Conservation (phyloP, 2,113 vertebrate species). For the Collichthys lucidus region DNA sequence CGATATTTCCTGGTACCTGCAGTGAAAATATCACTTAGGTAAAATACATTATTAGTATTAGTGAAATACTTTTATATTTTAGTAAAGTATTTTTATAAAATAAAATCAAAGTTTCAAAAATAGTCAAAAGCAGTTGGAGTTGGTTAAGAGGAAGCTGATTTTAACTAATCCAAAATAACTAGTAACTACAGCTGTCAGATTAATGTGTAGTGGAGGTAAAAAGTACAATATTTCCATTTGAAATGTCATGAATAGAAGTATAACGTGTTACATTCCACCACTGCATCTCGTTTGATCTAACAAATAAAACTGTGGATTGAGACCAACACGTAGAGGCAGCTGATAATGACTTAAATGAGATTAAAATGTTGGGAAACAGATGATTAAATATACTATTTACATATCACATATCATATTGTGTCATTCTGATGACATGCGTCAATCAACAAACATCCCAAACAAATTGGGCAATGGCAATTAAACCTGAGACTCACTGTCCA, state of each 20-base stretch:
- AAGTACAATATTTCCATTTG: neutral
- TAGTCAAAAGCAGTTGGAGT: neutral
- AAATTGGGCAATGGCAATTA: neutral
- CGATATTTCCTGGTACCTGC: too few relatives aligned
- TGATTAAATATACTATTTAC: neutral
- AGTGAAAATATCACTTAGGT: neutral
- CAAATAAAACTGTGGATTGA: neutral
- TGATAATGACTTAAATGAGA: neutral
- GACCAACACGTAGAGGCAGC: too few relatives aligned
- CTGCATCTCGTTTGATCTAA: neutral
- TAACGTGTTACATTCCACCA: neutral
- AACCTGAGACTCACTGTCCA: constrained; percentile 87
- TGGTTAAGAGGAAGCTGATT: too few relatives aligned
- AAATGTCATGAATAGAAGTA: neutral
- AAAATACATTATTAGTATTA: neutral
- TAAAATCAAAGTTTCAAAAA: neutral
- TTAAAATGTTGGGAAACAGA: neutral
- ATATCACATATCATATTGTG: too few relatives aligned
- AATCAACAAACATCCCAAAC: neutral
- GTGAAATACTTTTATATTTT: too few relatives aligned
- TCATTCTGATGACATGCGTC: too few relatives aligned
- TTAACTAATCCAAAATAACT: neutral
- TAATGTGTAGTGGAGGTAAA: neutral
- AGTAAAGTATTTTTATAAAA: neutral
- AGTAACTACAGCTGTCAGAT: neutral